These are phyloP conservation scores for Petrocephalus microphthalmus DNA, from an alignment of 2,113 vertebrate species.

Conservation along the genomic window DNA sequence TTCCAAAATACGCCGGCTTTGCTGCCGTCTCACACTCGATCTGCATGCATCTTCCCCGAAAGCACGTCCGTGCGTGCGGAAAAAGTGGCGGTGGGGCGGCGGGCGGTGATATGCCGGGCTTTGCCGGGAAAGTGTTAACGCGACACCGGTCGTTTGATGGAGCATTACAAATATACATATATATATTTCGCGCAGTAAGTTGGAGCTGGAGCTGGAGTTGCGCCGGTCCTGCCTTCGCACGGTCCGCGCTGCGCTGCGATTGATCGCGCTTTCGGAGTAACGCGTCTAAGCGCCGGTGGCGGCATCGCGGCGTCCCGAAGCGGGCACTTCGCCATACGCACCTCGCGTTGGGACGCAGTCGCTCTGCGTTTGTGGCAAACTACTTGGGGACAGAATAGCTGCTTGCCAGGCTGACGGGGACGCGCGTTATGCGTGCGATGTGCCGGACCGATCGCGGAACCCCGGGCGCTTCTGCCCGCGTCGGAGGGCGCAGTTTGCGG, in stretches of 20 bases:
- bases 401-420: not conserved
- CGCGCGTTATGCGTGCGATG: not conserved
- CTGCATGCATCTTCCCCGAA: not conserved
- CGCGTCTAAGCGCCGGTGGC: not conserved
- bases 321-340: not conserved
- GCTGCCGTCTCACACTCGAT: not conserved
- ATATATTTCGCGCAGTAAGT: conserved; percentile 5
- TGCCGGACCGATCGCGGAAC: not conserved
- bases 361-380: not conserved
- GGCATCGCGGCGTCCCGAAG: not conserved
- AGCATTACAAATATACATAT: no score
- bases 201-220: no score
- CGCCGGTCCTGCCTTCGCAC: not conserved
- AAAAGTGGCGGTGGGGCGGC: not conserved
- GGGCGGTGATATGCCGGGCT: not conserved
- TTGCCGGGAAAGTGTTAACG: not conserved
- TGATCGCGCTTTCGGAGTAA: not conserved
- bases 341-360: not conserved
- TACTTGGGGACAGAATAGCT: not conserved
- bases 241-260: not conserved
- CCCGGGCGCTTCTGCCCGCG: not conserved
- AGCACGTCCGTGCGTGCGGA: not conserved
- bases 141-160: not conserved
- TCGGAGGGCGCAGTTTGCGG: not conserved
- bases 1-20: not conserved